Percentiles rank a stretch among this genome's conserved stretches.
These are phyloP conservation scores for Camponotus vicinus DNA, from an alignment of 1,140 invertebrate genomes.

Conservation along the genomic window DNA sequence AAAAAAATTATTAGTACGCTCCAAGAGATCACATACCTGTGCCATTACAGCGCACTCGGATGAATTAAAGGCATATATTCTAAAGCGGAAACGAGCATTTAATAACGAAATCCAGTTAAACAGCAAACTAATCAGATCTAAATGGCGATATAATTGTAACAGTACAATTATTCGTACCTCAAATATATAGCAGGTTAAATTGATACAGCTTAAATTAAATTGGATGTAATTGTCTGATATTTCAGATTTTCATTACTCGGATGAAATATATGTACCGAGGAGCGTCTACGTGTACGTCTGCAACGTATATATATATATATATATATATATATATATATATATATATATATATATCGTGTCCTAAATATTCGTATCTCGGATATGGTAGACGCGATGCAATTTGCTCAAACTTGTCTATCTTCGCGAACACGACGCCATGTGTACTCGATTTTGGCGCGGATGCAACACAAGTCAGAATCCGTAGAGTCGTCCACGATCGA, in stretches of 20 bases:
- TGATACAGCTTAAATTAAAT: neutral
- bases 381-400: no score
- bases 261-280: neutral
- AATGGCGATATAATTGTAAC: constrained; percentile 19
- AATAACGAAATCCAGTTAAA: neutral
- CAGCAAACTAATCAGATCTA: constrained; percentile 3
- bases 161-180: neutral
- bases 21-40: neutral
- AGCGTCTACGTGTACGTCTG: no score
- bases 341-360: neutral
- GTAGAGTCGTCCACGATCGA: constrained; percentile 11
- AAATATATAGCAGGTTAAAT: no score
- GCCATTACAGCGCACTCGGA: neutral
- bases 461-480: neutral
- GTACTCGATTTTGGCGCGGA: neutral
- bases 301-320: neutral
- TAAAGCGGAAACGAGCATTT: neutral
- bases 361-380: neutral
- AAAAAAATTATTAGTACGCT: neutral
- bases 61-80: constrained; percentile 6
- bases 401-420: neutral
- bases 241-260: constrained; percentile 29
- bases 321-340: neutral
- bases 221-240: constrained; percentile 21
- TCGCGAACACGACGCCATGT: neutral